Percentiles rank a stretch among this genome's conserved stretches.
Evolutionary conservation across 1,140 invertebrate genomes (phyloP).

Genomic region (Pachypsylla venusta): DNA sequence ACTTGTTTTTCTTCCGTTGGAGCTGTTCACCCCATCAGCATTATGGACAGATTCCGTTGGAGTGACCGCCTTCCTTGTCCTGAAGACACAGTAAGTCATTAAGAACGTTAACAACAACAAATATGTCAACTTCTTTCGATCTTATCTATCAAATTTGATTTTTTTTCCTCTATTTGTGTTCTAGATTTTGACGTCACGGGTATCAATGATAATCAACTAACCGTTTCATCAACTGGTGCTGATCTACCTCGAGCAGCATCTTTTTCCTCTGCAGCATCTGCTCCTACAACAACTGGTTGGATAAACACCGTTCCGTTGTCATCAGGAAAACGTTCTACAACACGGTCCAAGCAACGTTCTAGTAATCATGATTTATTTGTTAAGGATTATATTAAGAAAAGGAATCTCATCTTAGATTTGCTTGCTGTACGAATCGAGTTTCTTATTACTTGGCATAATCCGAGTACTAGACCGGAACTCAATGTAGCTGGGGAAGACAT

Average conservation of each 20-base stretch:
- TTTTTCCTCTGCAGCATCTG: conserved; percentile 8
- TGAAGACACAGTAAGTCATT: too few relatives aligned
- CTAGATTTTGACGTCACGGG: conserved; percentile 32
- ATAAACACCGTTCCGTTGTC: conserved; percentile 72
- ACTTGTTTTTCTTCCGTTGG: too few relatives aligned
- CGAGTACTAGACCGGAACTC: conserved; percentile 58
- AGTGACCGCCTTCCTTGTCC: too few relatives aligned
- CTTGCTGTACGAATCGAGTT: conserved; percentile 88
- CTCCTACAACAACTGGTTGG: conserved; percentile 45
- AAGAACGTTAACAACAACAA: too few relatives aligned
- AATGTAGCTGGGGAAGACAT: conserved; percentile 56
- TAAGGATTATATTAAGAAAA: conserved; percentile 87
- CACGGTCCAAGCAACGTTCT: conserved; percentile 46
- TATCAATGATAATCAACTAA: conserved; percentile 18
- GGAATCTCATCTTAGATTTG: conserved; percentile 85
- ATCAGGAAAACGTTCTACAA: conserved; percentile 36
- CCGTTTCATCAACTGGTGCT: conserved; percentile 17
- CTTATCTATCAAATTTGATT: too few relatives aligned
- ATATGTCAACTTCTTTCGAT: conserved; percentile 11
- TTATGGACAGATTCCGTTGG: too few relatives aligned
- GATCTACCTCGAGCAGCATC: not conserved
- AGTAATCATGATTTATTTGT: conserved; percentile 60
- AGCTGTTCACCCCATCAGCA: too few relatives aligned
- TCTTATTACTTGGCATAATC: conserved; percentile 90
- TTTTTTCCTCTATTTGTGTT: too few relatives aligned